Evolutionary conservation across 2,888 invertebrate species (phyloP), one percentile per base, ranked within the genome.

Genomic region (Drosophila siamana): DNA sequence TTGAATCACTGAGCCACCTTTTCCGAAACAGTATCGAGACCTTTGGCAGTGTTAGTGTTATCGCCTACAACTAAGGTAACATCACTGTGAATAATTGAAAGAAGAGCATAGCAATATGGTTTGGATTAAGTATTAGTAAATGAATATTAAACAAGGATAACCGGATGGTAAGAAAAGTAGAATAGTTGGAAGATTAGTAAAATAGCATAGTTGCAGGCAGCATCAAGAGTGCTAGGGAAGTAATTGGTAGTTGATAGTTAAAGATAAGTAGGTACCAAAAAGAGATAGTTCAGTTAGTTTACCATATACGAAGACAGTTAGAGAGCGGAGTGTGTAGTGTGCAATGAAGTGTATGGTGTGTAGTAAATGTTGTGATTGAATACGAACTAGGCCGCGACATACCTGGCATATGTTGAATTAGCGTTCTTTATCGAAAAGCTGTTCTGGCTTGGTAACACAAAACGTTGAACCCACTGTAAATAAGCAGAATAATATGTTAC

Each of bases 391-490:
- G 38, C 7, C 40, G 33, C n/a, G 33, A 89, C 91, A 93, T 93
- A 94, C 94, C 94, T 94, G 77, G 94, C 93, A 88, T 94, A 94
- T 73, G 90, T 89, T 28, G 93, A 93, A 55, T 93, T 93, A 54
- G 93, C 93, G 86, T 93, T 93, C 54, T 92, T 91, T 71, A 93
- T 91, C 62, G 93, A 92, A 75, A 94, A 92, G 68, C 93, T 93
- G 52, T 93, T 92, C 74, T 93, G 93, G 38, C 93, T 91, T 52
- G 94, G 93, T 63, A 94, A 92, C 61, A 95, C 93, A 80, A 93
- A 94, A 86, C 94, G 94, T 63, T 92, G 93, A 30, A 95, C 93
- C 81, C 94, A 92, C 93, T 94, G 86, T 13, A 84, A 84, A 38
- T n/a, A 55, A 30, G 43, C 47, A 61, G 22, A 55, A 1, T 22